Percentiles rank a stretch among this genome's conserved stretches.
Conservation (phyloP, 2,113 vertebrate genomes). For the Calidris pygmaea region DNA sequence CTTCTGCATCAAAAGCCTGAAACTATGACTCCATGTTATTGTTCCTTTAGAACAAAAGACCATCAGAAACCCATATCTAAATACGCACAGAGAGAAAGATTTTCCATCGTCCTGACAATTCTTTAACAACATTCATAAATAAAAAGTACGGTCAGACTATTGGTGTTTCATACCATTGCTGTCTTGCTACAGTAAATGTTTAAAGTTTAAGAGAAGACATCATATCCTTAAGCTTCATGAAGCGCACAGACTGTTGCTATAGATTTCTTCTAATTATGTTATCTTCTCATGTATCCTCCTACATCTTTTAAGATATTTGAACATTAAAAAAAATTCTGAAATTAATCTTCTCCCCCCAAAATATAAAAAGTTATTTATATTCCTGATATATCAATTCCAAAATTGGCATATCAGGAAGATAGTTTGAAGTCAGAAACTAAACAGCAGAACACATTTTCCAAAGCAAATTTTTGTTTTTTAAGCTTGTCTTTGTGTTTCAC, state of each 20-base stretch:
- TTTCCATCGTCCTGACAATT: background rate
- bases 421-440: background rate
- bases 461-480: background rate
- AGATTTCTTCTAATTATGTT: conserved; percentile 20
- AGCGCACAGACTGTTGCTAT: background rate
- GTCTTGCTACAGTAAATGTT: background rate
- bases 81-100: background rate
- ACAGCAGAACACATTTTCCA: background rate
- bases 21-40: background rate
- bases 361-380: background rate
- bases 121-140: background rate
- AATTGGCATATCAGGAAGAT: background rate
- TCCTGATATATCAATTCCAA: background rate
- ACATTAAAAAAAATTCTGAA: background rate
- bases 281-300: background rate
- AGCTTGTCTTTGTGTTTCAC: background rate
- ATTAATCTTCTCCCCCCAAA: background rate
- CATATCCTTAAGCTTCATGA: background rate
- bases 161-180: background rate
- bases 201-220: background rate
- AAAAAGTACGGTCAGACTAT: background rate
- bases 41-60: background rate
- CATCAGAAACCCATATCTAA: background rate
- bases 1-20: background rate
- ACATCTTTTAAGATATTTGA: background rate